Conservation (phyloP, 2,888 invertebrate genomes). For the Spisula solida region DNA sequence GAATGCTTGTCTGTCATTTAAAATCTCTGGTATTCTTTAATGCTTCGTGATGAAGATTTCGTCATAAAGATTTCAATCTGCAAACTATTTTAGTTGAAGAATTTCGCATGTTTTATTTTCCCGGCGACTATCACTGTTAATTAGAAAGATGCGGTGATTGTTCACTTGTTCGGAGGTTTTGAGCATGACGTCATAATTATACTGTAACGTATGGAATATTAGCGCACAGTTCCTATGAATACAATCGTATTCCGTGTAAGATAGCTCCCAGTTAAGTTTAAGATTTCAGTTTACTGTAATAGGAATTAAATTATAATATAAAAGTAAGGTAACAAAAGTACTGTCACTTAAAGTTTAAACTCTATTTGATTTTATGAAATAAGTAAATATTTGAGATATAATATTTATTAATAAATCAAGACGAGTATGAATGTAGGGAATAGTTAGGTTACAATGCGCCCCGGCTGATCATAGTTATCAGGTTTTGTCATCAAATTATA, state of each 20-base stretch:
- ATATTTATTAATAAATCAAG: background rate
- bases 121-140: background rate
- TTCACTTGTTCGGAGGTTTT: background rate
- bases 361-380: background rate
- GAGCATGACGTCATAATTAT: background rate
- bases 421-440: background rate
- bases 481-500: background rate
- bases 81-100: background rate
- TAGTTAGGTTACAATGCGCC: background rate
- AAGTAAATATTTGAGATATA: background rate
- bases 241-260: background rate
- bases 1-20: background rate
- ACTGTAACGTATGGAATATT: too few relatives aligned
- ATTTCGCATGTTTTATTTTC: background rate
- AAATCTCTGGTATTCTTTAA: background rate
- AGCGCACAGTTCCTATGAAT: background rate
- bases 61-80: background rate
- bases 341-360: slow-evolving; percentile 7
- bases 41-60: background rate
- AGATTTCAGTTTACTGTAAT: background rate
- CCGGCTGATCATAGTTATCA: background rate
- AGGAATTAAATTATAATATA: background rate
- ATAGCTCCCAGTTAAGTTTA: background rate
- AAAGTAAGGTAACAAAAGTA: background rate
- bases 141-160: background rate